phyloP scores from a whole-genome alignment of 1,140 invertebrate genomes.

The Samia ricini region DNA sequence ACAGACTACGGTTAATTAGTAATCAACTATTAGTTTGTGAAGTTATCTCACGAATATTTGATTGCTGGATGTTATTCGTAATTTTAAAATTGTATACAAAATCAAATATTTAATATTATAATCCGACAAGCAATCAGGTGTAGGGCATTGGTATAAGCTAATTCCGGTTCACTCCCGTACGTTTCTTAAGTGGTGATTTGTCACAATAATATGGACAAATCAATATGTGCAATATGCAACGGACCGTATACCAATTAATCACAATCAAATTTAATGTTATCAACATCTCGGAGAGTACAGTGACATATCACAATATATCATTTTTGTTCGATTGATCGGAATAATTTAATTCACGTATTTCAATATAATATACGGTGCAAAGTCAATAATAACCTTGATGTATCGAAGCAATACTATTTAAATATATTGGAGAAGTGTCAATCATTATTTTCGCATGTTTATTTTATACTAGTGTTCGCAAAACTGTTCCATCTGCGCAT shows the following conservation, averaged over 20 bases:
- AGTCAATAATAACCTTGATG: too few species aligned
- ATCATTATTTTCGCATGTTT: background rate
- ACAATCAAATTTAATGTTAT: conserved; percentile 41
- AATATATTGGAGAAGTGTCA: background rate
- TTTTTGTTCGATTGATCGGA: conserved; percentile 28
- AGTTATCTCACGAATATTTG: too few species aligned
- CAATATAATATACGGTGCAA: conserved; percentile 16
- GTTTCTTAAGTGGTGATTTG: background rate
- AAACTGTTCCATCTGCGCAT: too few species aligned
- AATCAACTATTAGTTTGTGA: too few species aligned
- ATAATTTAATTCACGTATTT: conserved; percentile 26
- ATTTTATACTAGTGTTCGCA: too few species aligned
- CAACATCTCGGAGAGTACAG: conserved; percentile 21
- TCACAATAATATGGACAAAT: conserved; percentile 3
- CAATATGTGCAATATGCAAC: conserved; percentile 13
- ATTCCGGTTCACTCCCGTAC: too few species aligned
- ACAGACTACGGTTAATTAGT: too few species aligned
- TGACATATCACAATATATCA: conserved; percentile 31
- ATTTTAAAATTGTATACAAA: too few species aligned
- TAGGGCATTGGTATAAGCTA: too few species aligned
- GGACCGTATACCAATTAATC: conserved; percentile 39
- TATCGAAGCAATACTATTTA: background rate
- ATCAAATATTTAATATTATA: too few species aligned
- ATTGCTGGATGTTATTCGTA: too few species aligned
- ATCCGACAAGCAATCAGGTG: too few species aligned